A percentile compares a stretch with the other conserved stretches of the same genome.
phyloP scores from a whole-genome alignment of 2,888 invertebrate genomes.

The Mimas tiliae region DNA sequence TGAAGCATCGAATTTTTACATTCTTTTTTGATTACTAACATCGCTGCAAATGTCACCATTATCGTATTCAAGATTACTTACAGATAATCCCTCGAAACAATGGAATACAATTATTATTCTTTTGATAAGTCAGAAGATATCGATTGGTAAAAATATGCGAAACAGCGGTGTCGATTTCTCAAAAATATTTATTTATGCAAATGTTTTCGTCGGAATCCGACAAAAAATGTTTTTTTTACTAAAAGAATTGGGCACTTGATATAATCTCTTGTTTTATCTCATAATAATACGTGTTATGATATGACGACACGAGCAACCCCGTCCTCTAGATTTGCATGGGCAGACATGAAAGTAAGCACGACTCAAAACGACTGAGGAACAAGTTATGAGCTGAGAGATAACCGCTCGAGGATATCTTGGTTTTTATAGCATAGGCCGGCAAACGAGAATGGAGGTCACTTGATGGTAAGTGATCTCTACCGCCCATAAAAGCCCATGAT shows the following conservation, averaged over 20 bases:
- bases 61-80: neutral
- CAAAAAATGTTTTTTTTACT: neutral
- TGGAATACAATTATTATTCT: slow-evolving; percentile 14
- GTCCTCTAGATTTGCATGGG: slow-evolving; percentile 11
- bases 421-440: no score
- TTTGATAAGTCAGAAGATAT: neutral
- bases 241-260: neutral
- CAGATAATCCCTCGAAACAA: slow-evolving; percentile 11
- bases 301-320: neutral
- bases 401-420: no score
- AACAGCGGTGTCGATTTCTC: neutral
- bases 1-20: neutral
- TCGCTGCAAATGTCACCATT: neutral
- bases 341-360: slow-evolving; percentile 21
- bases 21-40: neutral
- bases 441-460: no score
- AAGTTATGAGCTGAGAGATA: neutral
- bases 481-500: no score
- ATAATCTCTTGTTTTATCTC: neutral
- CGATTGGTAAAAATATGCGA: slow-evolving; percentile 14
- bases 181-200: slow-evolving; percentile 9
- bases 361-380: neutral
- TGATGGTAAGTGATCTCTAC: no score
- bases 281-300: neutral
- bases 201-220: neutral